These are phyloP conservation scores for Drosophila multiciliata DNA, from an alignment of 2,888 invertebrate genomes.

Conservation along the genomic window DNA sequence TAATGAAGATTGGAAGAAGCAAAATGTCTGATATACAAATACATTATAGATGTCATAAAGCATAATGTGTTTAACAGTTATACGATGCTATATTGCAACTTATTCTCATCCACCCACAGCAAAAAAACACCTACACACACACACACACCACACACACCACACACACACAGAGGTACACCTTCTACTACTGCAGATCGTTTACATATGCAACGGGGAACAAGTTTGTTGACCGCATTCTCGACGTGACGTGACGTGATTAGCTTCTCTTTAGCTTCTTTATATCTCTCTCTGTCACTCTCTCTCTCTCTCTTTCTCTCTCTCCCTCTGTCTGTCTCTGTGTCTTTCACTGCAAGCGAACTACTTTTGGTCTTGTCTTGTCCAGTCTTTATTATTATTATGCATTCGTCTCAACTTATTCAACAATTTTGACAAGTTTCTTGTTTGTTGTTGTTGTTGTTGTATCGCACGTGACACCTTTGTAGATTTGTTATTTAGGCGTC, in stretches of 20 bases:
- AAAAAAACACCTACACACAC: background rate
- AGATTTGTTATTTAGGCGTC: constrained; percentile 50
- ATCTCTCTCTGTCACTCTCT: constrained; percentile 17
- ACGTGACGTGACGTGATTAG: constrained; percentile 60
- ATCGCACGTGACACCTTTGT: constrained; percentile 73
- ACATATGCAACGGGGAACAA: constrained; percentile 57
- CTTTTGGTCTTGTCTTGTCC: constrained; percentile 29
- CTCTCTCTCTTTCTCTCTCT: constrained; percentile 2
- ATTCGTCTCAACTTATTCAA: constrained; percentile 65
- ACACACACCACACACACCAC: background rate
- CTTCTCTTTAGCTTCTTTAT: constrained; percentile 74
- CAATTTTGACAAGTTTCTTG: constrained; percentile 71
- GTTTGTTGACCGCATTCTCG: constrained; percentile 77
- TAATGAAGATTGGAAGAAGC: background rate
- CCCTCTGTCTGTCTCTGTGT: background rate
- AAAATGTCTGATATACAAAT: background rate
- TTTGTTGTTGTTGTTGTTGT: constrained; percentile 25
- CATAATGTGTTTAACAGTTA: constrained; percentile 22
- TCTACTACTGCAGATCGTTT: constrained; percentile 1
- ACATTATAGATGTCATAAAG: constrained; percentile 15
- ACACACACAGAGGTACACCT: constrained; percentile 1
- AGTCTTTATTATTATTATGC: constrained; percentile 51
- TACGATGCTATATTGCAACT: constrained; percentile 16
- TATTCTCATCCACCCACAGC: constrained; percentile 27
- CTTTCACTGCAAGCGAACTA: constrained; percentile 40